Evolutionary conservation across 2,113 vertebrate genomes (phyloP), one percentile per base, ranked within the genome.

Genomic region (Lontra canadensis): DNA sequence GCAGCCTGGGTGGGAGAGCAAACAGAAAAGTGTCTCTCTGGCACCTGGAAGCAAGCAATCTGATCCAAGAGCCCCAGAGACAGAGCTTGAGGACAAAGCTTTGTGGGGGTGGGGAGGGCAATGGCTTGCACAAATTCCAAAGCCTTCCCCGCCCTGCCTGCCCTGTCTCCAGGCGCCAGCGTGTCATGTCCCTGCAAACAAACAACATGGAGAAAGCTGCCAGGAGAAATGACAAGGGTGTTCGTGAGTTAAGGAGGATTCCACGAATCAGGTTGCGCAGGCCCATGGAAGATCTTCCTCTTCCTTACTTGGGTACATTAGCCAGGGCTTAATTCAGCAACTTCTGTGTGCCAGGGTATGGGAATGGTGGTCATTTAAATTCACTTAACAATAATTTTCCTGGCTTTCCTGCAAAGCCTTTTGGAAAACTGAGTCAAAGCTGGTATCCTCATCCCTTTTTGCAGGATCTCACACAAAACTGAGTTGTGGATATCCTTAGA

Each of bases 1-100:
- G 92, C 95, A 96, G 31, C 84, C 87, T 96, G 87, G 76, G 96
- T 82, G 90, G 96, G 87, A 96, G 69, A 96, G 74, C 90, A 98
- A 97, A 98, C 88, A 97, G 65, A 93, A 91, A 92, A 93, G 92
- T 96, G 95, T 97, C 96, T 97, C 92, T 97, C 90, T 96, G 96
- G 90, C 97, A 97, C 94, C 92, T 97, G 92, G 81, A 95, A 96
- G 90, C 71, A 74, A 96, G 95, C 94, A 96, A 97, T 85, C 94
- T 96, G 96, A 97, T 97, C 96, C 21, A 1, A n/a, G 49, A 80
- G 95, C 90, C 94, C 90, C 97, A 92, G 96, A 93, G 59, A 88
- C 59, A 17, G 85, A 83, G 74, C 80, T 49, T 63, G 63, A 96
- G 83, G 96, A 94, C 96, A 97, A 97, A 97, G 94, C 80, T 81